Base-by-base conservation (phyloP, 1,140 invertebrate species). In the Antheraea pernyi region DNA sequence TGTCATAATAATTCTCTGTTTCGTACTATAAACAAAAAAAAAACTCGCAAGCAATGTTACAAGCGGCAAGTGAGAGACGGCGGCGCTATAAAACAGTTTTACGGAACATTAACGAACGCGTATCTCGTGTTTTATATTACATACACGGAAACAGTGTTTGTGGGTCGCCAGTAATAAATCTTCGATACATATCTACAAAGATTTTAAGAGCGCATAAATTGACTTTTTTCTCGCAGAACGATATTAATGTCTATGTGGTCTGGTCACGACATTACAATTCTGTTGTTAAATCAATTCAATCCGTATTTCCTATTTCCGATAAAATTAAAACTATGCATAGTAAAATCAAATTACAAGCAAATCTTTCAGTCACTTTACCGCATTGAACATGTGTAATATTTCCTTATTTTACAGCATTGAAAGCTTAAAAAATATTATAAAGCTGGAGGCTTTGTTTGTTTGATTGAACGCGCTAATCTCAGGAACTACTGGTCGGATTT, bases 121-220 rank as follows among this genome's bases (percentile, higher is more conserved):
- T 61, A 30, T 61, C 60, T 53, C 46, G 46, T 53, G 46, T n/a
- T 53, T 53, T 53, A 53, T 53, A 53, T 77, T 76, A 66, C 75
- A 76, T 68, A 73, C 63, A 67, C 76, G 69, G 74, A 75, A 75
- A 75, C 71, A 46, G 65, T 48, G 82, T 65, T 65, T 84, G 77
- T 85, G 76, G 82, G 83, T 88, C 82, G 76, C 71, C 64, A 65
- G 72, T 74, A 80, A 82, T 83, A 80, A 80, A 82, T 82, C 73
- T 46, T 74, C 70, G 81, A 83, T 86, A 76, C 72, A 80, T 83
- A 86, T 86, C 84, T 46, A 69, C 48, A 53, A 53, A 53, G 46
- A 53, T 53, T 53, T 53, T 53, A 53, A 53, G 46, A 53, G 46
- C 46, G 46, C 46, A 53, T 53, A 53, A 53, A 53, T 53, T 53